Conservation (phyloP, 2,113 vertebrate species). For the Rissa tridactyla region DNA sequence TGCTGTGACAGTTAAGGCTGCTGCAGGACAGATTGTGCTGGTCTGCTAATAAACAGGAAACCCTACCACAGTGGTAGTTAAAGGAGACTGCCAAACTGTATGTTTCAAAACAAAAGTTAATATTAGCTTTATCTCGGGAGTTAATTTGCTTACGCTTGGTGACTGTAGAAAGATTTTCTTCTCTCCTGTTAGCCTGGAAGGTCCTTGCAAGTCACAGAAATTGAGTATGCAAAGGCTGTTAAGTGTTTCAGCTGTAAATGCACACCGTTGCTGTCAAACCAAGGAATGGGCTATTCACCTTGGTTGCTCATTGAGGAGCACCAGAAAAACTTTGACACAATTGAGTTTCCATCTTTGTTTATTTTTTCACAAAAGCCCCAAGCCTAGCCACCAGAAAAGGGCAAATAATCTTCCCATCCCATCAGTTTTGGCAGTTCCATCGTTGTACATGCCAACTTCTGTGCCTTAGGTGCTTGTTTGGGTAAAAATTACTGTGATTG, state of each 20-base stretch:
- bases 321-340: not conserved
- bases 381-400: not conserved
- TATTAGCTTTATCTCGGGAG: not conserved
- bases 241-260: not conserved
- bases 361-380: not conserved
- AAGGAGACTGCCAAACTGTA: not conserved
- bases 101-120: not conserved
- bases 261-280: not conserved
- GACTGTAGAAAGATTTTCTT: not conserved
- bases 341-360: not conserved
- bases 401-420: not conserved
- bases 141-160: not conserved
- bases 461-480: not conserved
- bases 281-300: not conserved
- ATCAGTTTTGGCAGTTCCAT: not conserved
- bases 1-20: not conserved
- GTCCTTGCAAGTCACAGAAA: not conserved
- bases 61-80: not conserved
- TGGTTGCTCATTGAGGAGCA: not conserved
- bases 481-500: not conserved
- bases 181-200: not conserved
- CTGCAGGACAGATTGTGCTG: not conserved
- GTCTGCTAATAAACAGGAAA: not conserved
- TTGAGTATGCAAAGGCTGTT: not conserved
- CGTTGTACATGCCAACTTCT: accelerated